A percentile compares a stretch with the other conserved stretches of the same genome.
phyloP scores from a whole-genome alignment of 2,113 vertebrate genomes.

The Daubentonia madagascariensis region DNA sequence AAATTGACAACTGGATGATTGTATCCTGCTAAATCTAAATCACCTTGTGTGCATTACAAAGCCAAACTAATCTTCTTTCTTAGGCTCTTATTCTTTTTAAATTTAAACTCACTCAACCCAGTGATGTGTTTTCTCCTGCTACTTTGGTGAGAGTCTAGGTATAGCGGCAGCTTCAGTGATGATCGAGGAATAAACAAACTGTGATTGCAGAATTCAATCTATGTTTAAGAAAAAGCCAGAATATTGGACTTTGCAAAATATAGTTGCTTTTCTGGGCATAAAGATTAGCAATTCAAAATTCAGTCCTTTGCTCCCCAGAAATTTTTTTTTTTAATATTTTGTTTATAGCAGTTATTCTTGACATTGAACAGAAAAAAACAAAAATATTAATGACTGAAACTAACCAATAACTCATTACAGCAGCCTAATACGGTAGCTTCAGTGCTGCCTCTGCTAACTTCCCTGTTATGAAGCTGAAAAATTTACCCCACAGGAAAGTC shows the following conservation, averaged over 20 bases:
- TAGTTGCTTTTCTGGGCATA: constrained; percentile 67
- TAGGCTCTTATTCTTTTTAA: neutral
- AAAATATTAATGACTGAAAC: constrained; percentile 55
- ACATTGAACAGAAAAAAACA: constrained; percentile 62
- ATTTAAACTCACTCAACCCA: neutral
- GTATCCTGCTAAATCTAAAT: neutral
- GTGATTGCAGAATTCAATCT: constrained; percentile 58
- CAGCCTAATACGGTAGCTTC: constrained; percentile 36
- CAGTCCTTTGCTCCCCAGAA: constrained; percentile 52
- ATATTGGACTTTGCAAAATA: constrained; percentile 34
- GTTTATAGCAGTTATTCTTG: constrained; percentile 68
- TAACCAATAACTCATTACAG: constrained; percentile 40
- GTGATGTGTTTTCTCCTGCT: constrained; percentile 23
- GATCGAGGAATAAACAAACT: constrained; percentile 39
- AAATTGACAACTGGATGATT: neutral
- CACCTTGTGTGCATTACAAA: neutral
- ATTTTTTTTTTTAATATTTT: constrained; percentile 64
- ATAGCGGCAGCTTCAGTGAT: neutral
- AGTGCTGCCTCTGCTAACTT: neutral
- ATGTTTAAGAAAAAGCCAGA: constrained; percentile 65
- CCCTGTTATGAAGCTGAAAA: neutral
- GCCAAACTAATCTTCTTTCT: constrained; percentile 8
- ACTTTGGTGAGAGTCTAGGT: neutral
- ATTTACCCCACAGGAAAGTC: neutral
- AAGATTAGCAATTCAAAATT: constrained; percentile 55